Percentiles rank a stretch among this genome's conserved stretches.
Conservation (phyloP, 2,113 vertebrate genomes). For the Erinaceus europaeus region DNA sequence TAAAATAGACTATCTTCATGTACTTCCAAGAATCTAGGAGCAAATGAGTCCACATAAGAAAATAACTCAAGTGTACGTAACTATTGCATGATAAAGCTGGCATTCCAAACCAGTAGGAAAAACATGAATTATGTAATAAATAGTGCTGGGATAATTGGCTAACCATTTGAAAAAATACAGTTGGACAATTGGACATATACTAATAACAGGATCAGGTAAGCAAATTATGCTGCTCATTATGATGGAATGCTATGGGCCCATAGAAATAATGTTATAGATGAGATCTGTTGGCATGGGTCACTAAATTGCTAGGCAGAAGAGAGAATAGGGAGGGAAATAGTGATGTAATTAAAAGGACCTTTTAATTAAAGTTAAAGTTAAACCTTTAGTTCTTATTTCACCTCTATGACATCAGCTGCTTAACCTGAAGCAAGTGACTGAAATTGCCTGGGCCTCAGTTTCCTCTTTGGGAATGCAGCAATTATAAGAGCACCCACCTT, state of each 20-base stretch:
- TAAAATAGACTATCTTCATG: too few relatives aligned
- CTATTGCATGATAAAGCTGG: constrained; percentile 27
- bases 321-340: not conserved
- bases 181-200: constrained; percentile 21
- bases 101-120: constrained; percentile 32
- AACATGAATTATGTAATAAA: constrained; percentile 41
- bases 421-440: not conserved
- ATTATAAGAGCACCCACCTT: not conserved
- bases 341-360: not conserved
- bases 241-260: not conserved
- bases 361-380: not conserved
- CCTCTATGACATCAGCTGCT: not conserved
- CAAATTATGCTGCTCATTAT: not conserved
- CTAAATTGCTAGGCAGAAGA: not conserved
- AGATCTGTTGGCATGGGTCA: not conserved
- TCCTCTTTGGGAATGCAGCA: not conserved
- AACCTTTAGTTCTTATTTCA: not conserved
- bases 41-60: constrained; percentile 7
- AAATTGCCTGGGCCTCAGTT: not conserved
- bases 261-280: accelerated
- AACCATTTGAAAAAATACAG: constrained; percentile 47
- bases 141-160: constrained; percentile 12
- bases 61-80: not conserved
- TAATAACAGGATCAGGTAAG: constrained; percentile 18
- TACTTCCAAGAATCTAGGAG: too few relatives aligned